Evolutionary conservation across 2,888 invertebrate genomes (phyloP), one percentile per base, ranked within the genome.

Genomic region (Pterostichus niger): DNA sequence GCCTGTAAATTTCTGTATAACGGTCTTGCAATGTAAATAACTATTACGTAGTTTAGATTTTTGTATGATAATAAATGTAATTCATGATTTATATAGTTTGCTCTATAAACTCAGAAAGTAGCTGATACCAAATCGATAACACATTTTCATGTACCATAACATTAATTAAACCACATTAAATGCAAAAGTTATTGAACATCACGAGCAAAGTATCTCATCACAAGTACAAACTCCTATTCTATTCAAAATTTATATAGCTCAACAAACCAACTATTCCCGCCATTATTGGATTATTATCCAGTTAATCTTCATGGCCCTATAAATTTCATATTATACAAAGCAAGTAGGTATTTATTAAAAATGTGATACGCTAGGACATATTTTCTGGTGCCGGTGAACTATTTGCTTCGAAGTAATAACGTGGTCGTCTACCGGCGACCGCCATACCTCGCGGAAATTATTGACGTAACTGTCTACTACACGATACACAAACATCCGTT

Each of bases 381-480:
- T 75, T 49, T 52, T 13, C 52, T 24, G 5, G 64, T 64, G 10
- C 2, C 35, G 64, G 52, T 49, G 52, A 49, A 75, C 52, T 75
- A 75, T 75, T 75, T 75, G n/a, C 52, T 49, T 5, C n/a, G 49
- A 64, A 33, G 64, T 64, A 33, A 64, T 64, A 64, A 33, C 35
- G 64, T 64, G 64, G 64, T 64, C 64, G 40, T 40, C 40, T 40
- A 40, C 40, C 40, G 59, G 10, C 33, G 15, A 44, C 33, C 40
- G 56, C 44, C 56, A 77, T 77, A 33, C 40, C 44, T 40, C 35
- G 54, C 56, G 46, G 52, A 56, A 77, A 77, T 77, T 77, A 77
- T 77, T 77, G 56, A 77, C 77, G 56, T 77, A 56, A 77, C 77
- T 77, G 77, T 77, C 77, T 77, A 77, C 77, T 77, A 77, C 77